phyloP scores from a whole-genome alignment of 2,113 vertebrate species.

The Rhinolophus ferrumequinum region DNA sequence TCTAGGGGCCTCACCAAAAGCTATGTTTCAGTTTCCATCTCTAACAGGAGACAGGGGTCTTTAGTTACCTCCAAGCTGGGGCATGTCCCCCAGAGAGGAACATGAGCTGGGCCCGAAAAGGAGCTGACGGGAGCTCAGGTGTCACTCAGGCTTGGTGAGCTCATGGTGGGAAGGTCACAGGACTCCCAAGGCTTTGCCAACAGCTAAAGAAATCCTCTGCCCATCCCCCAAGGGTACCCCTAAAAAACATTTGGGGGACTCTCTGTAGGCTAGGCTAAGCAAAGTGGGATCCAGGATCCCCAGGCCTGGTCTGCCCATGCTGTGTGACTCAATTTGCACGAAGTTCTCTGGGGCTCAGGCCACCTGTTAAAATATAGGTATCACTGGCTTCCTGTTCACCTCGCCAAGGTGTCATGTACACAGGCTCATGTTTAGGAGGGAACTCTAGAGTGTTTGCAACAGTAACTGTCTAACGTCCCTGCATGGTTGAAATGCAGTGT shows the following conservation, averaged over 20 bases:
- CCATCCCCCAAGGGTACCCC: background rate
- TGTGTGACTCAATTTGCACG: background rate
- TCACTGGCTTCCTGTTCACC: background rate
- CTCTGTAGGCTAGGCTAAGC: background rate
- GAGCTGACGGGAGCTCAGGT: constrained; percentile 6
- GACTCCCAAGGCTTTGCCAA: background rate
- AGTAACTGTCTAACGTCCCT: background rate
- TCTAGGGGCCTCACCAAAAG: background rate
- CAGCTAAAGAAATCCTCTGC: background rate
- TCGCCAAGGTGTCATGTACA: background rate
- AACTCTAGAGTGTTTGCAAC: constrained; percentile 16
- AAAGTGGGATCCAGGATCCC: background rate
- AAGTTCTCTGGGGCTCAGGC: background rate
- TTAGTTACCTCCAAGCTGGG: constrained; percentile 48
- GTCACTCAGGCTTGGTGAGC: constrained; percentile 18
- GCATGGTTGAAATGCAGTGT: background rate
- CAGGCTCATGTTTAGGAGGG: background rate
- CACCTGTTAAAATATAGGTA: background rate
- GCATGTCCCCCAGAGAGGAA: constrained; percentile 25
- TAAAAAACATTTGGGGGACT: background rate
- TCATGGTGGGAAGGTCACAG: background rate
- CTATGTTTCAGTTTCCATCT: constrained; percentile 42
- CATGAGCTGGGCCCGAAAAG: constrained; percentile 37
- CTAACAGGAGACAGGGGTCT: constrained; percentile 33
- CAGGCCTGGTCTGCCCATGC: too few species aligned